Evolutionary conservation across 2,113 vertebrate species (phyloP), one percentile per base, ranked within the genome.

Genomic region (Halcyon senegalensis): DNA sequence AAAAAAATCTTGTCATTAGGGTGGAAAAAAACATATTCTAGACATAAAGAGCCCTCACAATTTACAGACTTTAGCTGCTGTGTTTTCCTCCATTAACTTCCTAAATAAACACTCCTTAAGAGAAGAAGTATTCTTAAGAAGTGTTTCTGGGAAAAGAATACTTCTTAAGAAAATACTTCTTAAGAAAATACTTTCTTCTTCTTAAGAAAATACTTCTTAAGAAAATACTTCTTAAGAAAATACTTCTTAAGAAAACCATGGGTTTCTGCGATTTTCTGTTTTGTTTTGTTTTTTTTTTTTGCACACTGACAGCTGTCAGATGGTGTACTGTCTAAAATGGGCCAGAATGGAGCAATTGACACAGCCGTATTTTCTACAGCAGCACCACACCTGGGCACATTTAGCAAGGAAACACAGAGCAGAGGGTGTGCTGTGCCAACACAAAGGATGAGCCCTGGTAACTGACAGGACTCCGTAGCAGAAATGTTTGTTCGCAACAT

Each of bases 391-490:
- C 3, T n/a, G 76, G 76, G 46, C 81, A 77, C 4, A 1, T 44
- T 90, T 18, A 90, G 66, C 60, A 39, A 84, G 48, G 37, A 84
- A 70, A 50, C 8, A 23, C 2, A 2, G 62, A 80, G 50, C 25
- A 90, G 44, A 84, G 35, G 9, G 16, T 73, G 20, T 3, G 9
- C 59, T 68, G 17, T 2, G 7, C 56, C 68, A 72, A 59, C 43
- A 68, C 1, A 2, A 16, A 72, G 60, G 50, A 84, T 31, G 33
- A 92, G 39, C 0, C 0, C 3, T 75, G 46, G 21, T 16, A 93
- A 77, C 55, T 66, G 55, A 82, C n/a, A 53, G 48, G 39, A 64
- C 41, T 86, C 56, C 24, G 46, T 14, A 84, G 27, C 18, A 80
- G 59, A 93, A 41, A 1, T 18, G 20, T 28, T 62, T 59, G 14